Percentiles rank a stretch among this genome's conserved stretches.
These are phyloP conservation scores for Tenthredo notha DNA, from an alignment of 2,888 invertebrate genomes.

Conservation along the genomic window DNA sequence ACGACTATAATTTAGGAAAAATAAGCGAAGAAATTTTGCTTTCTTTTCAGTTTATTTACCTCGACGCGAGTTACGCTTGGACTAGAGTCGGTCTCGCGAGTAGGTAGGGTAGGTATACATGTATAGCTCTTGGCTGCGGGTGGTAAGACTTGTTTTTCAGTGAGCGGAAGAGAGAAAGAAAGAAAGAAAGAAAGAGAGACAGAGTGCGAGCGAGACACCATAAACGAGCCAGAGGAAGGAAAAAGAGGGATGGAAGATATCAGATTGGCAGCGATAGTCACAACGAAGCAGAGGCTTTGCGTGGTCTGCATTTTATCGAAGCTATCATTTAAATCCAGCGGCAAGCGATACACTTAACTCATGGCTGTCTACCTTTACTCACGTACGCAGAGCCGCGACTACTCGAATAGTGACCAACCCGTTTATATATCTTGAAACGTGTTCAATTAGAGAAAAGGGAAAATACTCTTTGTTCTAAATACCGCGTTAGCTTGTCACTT, in stretches of 20 bases:
- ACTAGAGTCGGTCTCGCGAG: conserved; percentile 12
- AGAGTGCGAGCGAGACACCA: neutral
- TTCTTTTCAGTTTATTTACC: neutral
- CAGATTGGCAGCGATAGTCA: conserved; percentile 68
- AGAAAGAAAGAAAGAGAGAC: conserved; percentile 45
- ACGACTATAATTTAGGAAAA: conserved; percentile 12
- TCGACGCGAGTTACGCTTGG: conserved; percentile 27
- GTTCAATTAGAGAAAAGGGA: conserved; percentile 48
- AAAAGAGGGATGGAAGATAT: conserved; percentile 47
- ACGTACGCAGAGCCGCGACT: conserved; percentile 14
- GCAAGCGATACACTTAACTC: conserved; percentile 45
- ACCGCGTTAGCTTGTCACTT: conserved; percentile 42
- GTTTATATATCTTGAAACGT: conserved; percentile 41
- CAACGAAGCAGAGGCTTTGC: conserved; percentile 61
- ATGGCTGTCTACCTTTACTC: conserved; percentile 20
- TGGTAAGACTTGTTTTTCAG: conserved; percentile 37
- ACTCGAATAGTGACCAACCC: conserved; percentile 21
- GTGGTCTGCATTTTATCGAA: conserved; percentile 68
- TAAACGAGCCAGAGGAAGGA: conserved; percentile 10
- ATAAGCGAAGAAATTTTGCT: conserved; percentile 19
- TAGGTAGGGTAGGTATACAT: neutral
- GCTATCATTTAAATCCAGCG: conserved; percentile 66
- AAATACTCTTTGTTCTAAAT: conserved; percentile 45
- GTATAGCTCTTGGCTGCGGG: conserved; percentile 22
- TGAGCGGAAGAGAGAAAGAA: conserved; percentile 29